A percentile compares a stretch with the other conserved stretches of the same genome.
These are phyloP conservation scores for Fukomys damarensis DNA, from an alignment of 2,113 vertebrate genomes.

Conservation along the genomic window DNA sequence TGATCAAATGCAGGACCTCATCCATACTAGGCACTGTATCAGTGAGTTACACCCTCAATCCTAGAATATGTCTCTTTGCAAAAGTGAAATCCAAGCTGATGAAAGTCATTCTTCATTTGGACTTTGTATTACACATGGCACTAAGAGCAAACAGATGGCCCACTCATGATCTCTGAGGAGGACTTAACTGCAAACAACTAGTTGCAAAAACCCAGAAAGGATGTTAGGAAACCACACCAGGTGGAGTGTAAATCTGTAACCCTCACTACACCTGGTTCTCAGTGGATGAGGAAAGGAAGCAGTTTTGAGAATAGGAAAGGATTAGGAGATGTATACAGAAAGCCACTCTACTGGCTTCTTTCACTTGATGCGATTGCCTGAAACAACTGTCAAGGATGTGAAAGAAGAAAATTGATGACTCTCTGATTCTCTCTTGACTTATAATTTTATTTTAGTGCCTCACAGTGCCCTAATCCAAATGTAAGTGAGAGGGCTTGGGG, in stretches of 20 bases:
- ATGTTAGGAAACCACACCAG: background rate
- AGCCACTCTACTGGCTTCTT: background rate
- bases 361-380: background rate
- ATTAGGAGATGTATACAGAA: background rate
- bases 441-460: conserved; percentile 5
- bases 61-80: background rate
- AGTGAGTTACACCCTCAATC: background rate
- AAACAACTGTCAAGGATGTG: background rate
- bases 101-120: conserved; percentile 8
- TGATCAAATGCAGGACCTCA: background rate
- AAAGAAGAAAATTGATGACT: background rate
- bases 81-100: background rate
- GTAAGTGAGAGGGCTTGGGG: background rate
- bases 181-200: background rate
- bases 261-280: background rate
- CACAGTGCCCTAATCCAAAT: background rate
- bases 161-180: background rate
- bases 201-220: background rate
- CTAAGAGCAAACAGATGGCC: conserved; percentile 29
- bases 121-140: background rate
- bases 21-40: background rate
- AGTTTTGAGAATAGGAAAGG: background rate
- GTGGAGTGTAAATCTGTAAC: background rate
- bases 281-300: background rate
- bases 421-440: background rate